Base-by-base conservation (phyloP, 1,140 invertebrate genomes). In the Brachionus sp. region DNA sequence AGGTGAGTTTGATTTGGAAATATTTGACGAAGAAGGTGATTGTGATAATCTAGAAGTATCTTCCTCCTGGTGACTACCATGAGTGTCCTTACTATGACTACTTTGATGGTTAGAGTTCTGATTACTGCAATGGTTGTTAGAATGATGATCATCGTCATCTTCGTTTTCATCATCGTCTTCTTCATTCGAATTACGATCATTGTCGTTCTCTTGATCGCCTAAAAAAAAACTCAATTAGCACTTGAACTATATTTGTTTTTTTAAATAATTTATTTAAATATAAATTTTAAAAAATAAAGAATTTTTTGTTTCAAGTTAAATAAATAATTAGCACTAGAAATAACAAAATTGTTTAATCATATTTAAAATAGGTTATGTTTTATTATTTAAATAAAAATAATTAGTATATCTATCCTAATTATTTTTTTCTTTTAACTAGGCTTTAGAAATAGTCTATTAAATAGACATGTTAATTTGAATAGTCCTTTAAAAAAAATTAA, bases 151-250 rank as follows among this genome's bases (percentile, higher is more conserved):
- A 25, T 75, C 42, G 23, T 75, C 70, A 0, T 75, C 70, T 35
- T 80, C 77, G 5, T 66, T 53, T 33, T 80, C 77, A 29, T 66
- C 77, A 7, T 57, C 77, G 19, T 80, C 77, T 16, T 80, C 77
- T 19, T 80, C 57, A 42, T 80, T 53, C 12, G 50, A 42, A 35
- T 80, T 62, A 1, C 35, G 50, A 35, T 80, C 77, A 35, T 80
- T 57, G 5, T 80, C 77, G 37, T 80, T 66, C n/a, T 80, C 77
- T 62, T 57, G 39, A 46, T 75, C 44, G n/a, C 44, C 70, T 46
- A 10, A 42, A 19, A 39, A 70, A 70, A 57, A 16, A 2, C 5
- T 2, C 1, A 10, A 12, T 46, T 12, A 12, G n/a, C 1, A 5
- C 44, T 46, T 46, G 44, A n/a, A 12, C 44, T 46, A 1, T 2